Evolutionary conservation across 2,888 invertebrate genomes (phyloP), one percentile per base, ranked within the genome.

Genomic region (Selenia dentaria): DNA sequence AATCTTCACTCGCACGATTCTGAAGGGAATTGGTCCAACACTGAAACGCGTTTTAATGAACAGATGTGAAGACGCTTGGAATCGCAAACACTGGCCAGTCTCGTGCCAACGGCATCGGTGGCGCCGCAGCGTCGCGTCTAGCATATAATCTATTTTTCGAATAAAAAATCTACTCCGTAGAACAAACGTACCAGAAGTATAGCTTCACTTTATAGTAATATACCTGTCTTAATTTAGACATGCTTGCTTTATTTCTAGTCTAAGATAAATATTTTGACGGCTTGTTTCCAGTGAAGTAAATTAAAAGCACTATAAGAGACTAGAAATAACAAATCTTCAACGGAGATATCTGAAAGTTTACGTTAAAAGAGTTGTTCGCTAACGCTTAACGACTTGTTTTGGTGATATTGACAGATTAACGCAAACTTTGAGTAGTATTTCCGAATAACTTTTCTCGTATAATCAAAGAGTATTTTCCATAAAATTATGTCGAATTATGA

Each of bases 1-100:
- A 70, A 63, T 71, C 70, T 71, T 70, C 70, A 72, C 74, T 75
- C 79, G 72, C 72, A 72, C 79, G 81, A 70, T 74, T 81, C 74
- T 75, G 74, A 57, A 66, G 82, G 78, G 80, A 77, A 76, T 83
- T 80, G 74, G 76, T 75, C 74, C 79, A 75, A 74, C 74, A 87
- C 88, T 89, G 87, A 87, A 81, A 67, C 74, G 71, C 79, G 79
- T 84, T 86, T 85, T 85, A 77, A 79, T 75, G 77, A 80, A 83
- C 88, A 83, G 84, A 84, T 81, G 83, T 70, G 83, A 81, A 86
- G 86, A 86, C 74, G 78, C 77, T 74, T 79, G 74, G 81, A 81
- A 85, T 85, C 43, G 44, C 88, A 87, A 83, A 82, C 74, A 79
- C 61, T 61, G 63, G 59, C 62, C 71, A 72, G 68, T 73, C 74